Conservation (phyloP, 2,797 vertebrate species). For the Lophotriccus pileatus region DNA sequence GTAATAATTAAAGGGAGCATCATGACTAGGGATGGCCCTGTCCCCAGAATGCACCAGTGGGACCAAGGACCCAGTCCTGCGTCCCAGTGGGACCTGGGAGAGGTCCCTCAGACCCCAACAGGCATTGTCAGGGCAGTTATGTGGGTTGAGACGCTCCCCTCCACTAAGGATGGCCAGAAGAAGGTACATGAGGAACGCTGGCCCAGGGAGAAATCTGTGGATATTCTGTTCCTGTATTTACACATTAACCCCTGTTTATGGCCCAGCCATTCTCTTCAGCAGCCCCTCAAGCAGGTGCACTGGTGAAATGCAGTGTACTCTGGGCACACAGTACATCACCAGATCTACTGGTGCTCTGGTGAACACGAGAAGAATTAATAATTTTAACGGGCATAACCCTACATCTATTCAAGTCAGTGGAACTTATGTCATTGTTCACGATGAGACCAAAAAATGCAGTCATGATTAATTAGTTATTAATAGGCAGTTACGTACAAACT, state of each 20-base stretch:
- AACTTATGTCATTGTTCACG: neutral
- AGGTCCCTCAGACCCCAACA: neutral
- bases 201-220: neutral
- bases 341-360: neutral
- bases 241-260: neutral
- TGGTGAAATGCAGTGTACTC: neutral
- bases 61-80: neutral
- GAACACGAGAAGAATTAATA: neutral
- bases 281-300: neutral
- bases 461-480: neutral
- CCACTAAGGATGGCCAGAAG: neutral
- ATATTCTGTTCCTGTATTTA: neutral
- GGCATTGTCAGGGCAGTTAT: neutral
- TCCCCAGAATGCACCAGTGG: neutral
- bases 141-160: neutral
- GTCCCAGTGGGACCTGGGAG: neutral
- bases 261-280: neutral
- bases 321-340: fast-evolving
- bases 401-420: neutral
- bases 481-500: neutral
- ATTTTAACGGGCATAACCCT: neutral
- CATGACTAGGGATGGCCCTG: neutral
- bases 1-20: neutral
- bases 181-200: fast-evolving
- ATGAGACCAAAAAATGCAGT: neutral